These are phyloP conservation scores for Dryobates pubescens DNA, from an alignment of 2,797 vertebrate species.

Conservation along the genomic window DNA sequence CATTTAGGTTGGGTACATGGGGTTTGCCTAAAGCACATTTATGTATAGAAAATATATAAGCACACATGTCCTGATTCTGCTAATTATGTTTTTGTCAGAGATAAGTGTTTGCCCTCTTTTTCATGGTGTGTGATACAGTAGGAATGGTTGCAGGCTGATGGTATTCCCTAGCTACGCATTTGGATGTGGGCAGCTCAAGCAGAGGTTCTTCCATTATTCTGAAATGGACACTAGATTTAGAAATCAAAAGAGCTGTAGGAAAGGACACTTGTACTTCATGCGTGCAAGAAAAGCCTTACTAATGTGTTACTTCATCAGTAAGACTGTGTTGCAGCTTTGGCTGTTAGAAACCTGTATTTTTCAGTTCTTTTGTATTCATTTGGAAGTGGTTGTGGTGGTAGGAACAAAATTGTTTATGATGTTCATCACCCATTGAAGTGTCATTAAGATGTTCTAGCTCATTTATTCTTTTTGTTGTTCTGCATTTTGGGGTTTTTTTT, in stretches of 20 bases:
- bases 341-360: background rate
- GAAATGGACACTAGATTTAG: background rate
- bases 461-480: background rate
- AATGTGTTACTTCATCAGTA: background rate
- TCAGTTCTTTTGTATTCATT: background rate
- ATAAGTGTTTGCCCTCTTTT: background rate
- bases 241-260: background rate
- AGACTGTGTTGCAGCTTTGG: background rate
- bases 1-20: background rate
- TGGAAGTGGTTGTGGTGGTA: background rate
- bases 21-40: background rate
- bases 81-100: background rate
- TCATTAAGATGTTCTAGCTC: background rate
- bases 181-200: background rate
- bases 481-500: background rate
- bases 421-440: background rate
- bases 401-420: background rate
- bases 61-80: background rate
- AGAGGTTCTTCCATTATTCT: background rate
- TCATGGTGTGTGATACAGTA: fast-evolving
- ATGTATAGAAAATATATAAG: background rate
- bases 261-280: background rate
- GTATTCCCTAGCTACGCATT: background rate
- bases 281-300: background rate
- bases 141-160: background rate